Evolutionary conservation across 2,797 vertebrate species (phyloP).

Genomic region (Selene dorsalis): DNA sequence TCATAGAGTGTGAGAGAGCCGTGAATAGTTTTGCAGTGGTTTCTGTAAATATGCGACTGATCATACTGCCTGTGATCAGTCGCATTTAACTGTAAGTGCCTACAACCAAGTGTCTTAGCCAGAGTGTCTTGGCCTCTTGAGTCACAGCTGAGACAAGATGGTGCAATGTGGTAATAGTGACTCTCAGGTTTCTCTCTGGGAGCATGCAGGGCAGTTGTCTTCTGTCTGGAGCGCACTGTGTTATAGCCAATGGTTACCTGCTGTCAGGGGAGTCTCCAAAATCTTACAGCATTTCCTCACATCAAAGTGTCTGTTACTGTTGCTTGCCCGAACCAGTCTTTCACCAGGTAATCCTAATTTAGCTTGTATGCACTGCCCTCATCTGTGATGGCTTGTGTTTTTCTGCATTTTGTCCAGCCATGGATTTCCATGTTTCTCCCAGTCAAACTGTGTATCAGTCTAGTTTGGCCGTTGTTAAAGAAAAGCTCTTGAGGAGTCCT

Average conservation of each 20-base stretch:
- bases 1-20: no score
- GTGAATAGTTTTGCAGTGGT: no score
- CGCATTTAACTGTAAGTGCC: conserved; percentile 28
- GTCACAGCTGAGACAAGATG: conserved; percentile 19
- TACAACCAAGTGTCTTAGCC: conserved; percentile 21
- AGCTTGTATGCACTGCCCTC: conserved; percentile 10
- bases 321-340: conserved; percentile 9
- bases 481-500: neutral
- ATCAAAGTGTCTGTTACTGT: conserved; percentile 68
- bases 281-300: conserved; percentile 71
- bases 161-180: conserved; percentile 39
- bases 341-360: conserved; percentile 36
- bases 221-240: conserved; percentile 57
- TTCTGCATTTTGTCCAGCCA: neutral
- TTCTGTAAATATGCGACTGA: no score
- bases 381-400: conserved; percentile 2
- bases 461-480: neutral
- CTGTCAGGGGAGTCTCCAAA: conserved; percentile 68
- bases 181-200: conserved; percentile 69
- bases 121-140: conserved; percentile 11
- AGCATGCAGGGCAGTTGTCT: conserved; percentile 41
- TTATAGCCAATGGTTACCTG: conserved; percentile 63
- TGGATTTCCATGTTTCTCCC: conserved; percentile 14
- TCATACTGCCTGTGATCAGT: no score
- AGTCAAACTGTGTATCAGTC: conserved; percentile 10